Evolutionary conservation across 2,113 vertebrate species (phyloP).

Genomic region (Piprites chloris): DNA sequence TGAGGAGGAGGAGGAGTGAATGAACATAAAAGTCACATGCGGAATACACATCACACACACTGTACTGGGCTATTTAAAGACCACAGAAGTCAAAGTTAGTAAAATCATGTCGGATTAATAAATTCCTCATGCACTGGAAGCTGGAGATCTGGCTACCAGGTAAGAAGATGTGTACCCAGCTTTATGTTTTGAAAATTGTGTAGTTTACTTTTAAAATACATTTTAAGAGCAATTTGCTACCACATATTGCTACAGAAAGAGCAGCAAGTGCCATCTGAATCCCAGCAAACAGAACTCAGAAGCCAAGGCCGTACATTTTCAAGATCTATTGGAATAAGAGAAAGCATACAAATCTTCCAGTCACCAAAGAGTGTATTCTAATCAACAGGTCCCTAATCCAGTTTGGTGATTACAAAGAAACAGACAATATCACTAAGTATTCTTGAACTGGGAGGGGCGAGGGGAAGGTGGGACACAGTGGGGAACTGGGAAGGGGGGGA

Average conservation of each 20-base stretch:
- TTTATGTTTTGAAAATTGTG: not conserved
- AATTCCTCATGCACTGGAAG: not conserved
- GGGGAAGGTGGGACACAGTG: too few species aligned
- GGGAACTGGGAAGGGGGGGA: not conserved
- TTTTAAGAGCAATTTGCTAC: not conserved
- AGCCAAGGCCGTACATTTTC: not conserved
- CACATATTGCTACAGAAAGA: not conserved
- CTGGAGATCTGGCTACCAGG: not conserved
- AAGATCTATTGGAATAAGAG: not conserved
- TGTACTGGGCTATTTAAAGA: not conserved
- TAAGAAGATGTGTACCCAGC: not conserved
- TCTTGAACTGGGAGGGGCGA: not conserved
- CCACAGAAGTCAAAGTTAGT: not conserved
- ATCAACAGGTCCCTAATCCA: not conserved
- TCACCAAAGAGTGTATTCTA: not conserved
- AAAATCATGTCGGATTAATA: not conserved
- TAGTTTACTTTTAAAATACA: not conserved
- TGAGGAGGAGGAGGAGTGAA: constrained; percentile 20
- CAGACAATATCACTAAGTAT: not conserved
- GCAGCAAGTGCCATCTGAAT: not conserved
- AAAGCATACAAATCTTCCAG: not conserved
- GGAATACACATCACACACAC: not conserved
- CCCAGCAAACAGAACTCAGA: not conserved
- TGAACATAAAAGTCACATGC: constrained; percentile 26
- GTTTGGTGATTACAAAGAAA: not conserved